These are phyloP conservation scores for Microtus ochrogaster DNA, from an alignment of 2,113 vertebrate genomes.

Conservation along the genomic window DNA sequence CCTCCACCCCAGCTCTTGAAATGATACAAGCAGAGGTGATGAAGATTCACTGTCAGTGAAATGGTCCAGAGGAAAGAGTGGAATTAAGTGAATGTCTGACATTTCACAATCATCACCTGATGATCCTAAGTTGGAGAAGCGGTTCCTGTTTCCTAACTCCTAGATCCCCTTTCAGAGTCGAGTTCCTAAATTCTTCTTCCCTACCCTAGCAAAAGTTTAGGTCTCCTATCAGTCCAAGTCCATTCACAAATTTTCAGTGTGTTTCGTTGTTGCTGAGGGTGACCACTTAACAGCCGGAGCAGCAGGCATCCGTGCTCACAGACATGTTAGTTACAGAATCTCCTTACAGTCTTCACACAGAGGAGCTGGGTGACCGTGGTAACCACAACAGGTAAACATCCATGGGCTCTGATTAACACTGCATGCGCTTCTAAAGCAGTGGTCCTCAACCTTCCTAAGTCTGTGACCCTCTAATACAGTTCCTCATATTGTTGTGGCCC, in stretches of 20 bases:
- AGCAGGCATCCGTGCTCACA: background rate
- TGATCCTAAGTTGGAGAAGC: background rate
- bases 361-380: background rate
- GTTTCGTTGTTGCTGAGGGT: background rate
- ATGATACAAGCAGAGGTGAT: background rate
- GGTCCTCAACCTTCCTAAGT: background rate
- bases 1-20: background rate
- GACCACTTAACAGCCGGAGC: background rate
- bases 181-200: background rate
- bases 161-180: background rate
- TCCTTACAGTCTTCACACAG: background rate
- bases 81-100: background rate
- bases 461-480: too few species aligned
- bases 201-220: background rate
- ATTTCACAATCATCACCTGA: background rate
- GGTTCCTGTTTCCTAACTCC: background rate
- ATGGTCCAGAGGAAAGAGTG: background rate
- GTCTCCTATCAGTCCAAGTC: background rate
- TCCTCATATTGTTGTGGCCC: background rate
- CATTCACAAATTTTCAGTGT: background rate
- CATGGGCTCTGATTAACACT: background rate
- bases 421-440: background rate
- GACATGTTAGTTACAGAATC: background rate
- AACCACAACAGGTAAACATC: background rate
- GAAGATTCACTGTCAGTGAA: background rate